phyloP scores from a whole-genome alignment of 2,797 vertebrate genomes.

The Sphenodon punctatus region DNA sequence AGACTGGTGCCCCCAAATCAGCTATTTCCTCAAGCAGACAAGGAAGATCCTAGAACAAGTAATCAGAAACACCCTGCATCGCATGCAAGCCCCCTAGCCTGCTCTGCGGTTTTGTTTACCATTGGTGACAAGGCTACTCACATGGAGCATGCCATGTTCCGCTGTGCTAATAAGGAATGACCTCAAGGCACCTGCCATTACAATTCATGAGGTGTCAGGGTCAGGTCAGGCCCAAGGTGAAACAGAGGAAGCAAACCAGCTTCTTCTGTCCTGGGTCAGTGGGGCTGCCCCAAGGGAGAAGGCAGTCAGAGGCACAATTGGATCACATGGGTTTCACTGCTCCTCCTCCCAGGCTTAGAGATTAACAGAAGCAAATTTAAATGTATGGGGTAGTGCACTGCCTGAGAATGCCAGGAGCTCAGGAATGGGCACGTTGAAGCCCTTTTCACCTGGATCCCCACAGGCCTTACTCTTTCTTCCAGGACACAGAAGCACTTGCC shows the following conservation, averaged over 20 bases:
- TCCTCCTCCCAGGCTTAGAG: background rate
- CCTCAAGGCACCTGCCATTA: background rate
- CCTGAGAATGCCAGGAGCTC: too few species aligned
- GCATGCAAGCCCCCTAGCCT: too few species aligned
- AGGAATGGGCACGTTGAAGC: too few species aligned
- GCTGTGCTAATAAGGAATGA: background rate
- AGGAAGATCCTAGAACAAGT: too few species aligned
- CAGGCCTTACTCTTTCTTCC: background rate
- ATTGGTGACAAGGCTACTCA: too few species aligned
- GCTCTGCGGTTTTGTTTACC: too few species aligned
- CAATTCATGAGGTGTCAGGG: background rate
- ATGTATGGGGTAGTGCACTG: background rate
- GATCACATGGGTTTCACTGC: background rate
- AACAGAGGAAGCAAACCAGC: conserved; percentile 5
- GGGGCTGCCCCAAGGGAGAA: background rate
- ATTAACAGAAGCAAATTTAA: background rate
- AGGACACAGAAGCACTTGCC: background rate
- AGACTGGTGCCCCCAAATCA: too few species aligned
- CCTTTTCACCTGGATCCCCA: background rate
- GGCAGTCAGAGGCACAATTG: background rate
- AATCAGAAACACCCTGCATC: too few species aligned
- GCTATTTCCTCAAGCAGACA: too few species aligned
- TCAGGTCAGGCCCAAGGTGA: background rate
- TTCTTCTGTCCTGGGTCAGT: background rate
- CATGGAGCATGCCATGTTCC: background rate